Percentiles rank a stretch among this genome's conserved stretches.
phyloP scores from a whole-genome alignment of 2,888 invertebrate genomes.

The Nephrotoma appendiculata region DNA sequence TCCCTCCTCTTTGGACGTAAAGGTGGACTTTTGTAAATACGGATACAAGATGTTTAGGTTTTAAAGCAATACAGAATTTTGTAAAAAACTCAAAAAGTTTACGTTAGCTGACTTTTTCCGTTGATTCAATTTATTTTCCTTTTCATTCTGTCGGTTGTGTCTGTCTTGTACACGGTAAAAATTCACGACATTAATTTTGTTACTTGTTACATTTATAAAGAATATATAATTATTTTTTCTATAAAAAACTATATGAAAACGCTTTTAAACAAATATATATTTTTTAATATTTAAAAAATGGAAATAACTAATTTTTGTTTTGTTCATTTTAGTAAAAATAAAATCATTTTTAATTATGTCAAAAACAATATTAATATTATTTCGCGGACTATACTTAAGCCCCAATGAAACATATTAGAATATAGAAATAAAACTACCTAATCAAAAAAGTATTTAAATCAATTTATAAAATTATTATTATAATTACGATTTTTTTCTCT shows the following conservation, averaged over 20 bases:
- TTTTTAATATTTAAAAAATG: neutral
- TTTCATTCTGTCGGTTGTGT: neutral
- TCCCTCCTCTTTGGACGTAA: conserved; percentile 71
- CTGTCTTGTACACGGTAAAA: neutral
- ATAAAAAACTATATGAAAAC: neutral
- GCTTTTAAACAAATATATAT: neutral
- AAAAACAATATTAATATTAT: neutral
- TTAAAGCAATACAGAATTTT: neutral
- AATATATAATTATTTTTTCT: neutral
- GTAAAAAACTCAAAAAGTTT: neutral
- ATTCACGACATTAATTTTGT: neutral
- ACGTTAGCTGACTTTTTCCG: neutral
- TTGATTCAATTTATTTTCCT: neutral
- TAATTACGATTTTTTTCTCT: neutral
- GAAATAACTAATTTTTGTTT: neutral
- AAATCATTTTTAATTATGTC: neutral
- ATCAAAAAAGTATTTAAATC: neutral
- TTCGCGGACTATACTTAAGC: neutral
- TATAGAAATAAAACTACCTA: neutral
- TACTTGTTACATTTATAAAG: neutral
- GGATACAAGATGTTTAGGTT: neutral
- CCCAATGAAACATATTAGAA: neutral
- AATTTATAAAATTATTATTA: neutral
- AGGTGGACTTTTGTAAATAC: conserved; percentile 56
- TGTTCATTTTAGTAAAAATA: neutral